Evolutionary conservation across 2,888 invertebrate genomes (phyloP), one percentile per base, ranked within the genome.

Genomic region (Cephalotes varians): DNA sequence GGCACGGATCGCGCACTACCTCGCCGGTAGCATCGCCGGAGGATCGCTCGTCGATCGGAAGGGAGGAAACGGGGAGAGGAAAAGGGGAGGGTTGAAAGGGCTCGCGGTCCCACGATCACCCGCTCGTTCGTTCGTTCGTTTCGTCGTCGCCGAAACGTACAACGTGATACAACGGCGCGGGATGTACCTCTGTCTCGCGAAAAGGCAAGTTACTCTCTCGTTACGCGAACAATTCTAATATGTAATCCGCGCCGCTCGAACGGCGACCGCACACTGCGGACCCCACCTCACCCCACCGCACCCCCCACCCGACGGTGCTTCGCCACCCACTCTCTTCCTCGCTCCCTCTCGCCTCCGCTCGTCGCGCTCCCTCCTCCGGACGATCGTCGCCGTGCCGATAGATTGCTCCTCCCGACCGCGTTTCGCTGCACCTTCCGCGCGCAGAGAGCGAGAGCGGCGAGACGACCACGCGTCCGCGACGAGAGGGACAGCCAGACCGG

Each of bases 221-320:
- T 31, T 67, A 51, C 40, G 88, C 85, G 84, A 81, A 86, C 86
- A 86, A 86, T 86, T 88, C 86, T 77, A 80, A 88, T 88, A 87
- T 87, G 83, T 86, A 84, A 91, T 90, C 92, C 91, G 86, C 89
- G 90, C 89, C 90, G 90, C 91, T 89, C 92, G 92, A 92, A 91
- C 91, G 89, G 91, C 93, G 90, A 92, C 90, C 92, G 92, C 90
- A 93, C 91, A 93, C 93, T 93, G 92, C 91, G 89, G 91, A 89
- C 90, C 92, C 88, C 90, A 90, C 88, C 85, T 83, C 82, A 69
- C 88, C 89, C 62, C 62, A 40, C 62, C 40, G 40, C 40, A 40
- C 62, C 37, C 84, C 83, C 83, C 84, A 85, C 83, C 83, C 65
- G 51, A 1, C 5, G 40, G 28, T 77, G 28, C 21, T 28, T 67